Evolutionary conservation across 2,888 invertebrate species (phyloP), one percentile per base, ranked within the genome.

Genomic region (Platycheirus albimanus): DNA sequence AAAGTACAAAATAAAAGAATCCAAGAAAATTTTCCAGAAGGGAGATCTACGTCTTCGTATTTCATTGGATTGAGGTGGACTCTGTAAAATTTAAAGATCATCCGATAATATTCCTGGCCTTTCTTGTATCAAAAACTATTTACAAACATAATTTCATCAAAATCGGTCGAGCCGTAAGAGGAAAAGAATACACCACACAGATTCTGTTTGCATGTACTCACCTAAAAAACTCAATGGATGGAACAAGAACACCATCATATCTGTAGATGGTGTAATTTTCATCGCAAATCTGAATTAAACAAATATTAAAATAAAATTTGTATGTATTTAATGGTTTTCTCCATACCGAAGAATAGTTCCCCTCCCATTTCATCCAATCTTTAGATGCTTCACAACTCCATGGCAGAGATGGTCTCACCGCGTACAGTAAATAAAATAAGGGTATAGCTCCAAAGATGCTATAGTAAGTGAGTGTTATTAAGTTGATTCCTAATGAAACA

Each of bases 401-500:
- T 7, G 96, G 96, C 58, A 96, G 90, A 43, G 92, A 92, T 19
- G 91, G 89, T 76, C 90, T 92, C 86, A 95, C 92, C 11, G 94
- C 94, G 89, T 94, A 93, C 85, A 93, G 93, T 77, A 96, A 92
- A 90, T 95, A 96, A 84, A 95, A 92, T 49, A 96, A 88, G 0
- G 96, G 96, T 92, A 63, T 24, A 8, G 67, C 75, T 8, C 24
- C 36, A 20, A 49, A 30, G 15, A 51, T 20, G 11, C 36, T 20
- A 90, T 97, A 97, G 91, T 96, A 97, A 78, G 93, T 93, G 74
- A 95, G 94, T 61, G 95, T 93, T 90, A 96, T 94, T 79, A 95
- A 91, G 85, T 97, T 97, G 85, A 96, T 92, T 33, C 95, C 91
- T 1, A 96, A 92, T 10, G 95, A 94, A 0, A 97, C 95, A 88